These are phyloP conservation scores for Drosophila merina DNA, from an alignment of 2,888 invertebrate genomes.

Conservation along the genomic window DNA sequence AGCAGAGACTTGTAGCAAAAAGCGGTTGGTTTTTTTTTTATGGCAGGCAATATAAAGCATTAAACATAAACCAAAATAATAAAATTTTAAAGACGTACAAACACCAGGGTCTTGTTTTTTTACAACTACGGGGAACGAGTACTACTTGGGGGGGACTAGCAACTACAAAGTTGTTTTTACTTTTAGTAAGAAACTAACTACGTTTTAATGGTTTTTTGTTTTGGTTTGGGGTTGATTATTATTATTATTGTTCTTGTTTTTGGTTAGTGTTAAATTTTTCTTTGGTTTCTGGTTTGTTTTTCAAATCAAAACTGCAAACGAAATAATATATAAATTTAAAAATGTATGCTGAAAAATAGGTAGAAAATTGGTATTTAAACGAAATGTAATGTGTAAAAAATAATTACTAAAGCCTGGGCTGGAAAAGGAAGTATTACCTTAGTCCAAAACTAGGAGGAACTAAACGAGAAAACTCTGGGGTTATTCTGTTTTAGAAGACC, in stretches of 20 bases:
- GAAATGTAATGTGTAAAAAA: constrained; percentile 51
- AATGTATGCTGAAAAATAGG: constrained; percentile 76
- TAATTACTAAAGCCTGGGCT: constrained; percentile 82
- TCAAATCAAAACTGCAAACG: constrained; percentile 73
- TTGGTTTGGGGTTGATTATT: constrained; percentile 25
- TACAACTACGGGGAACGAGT: constrained; percentile 55
- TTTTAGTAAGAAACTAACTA: constrained; percentile 70
- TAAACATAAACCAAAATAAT: constrained; percentile 72
- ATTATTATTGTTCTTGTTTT: constrained; percentile 26
- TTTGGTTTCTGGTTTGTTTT: constrained; percentile 40
- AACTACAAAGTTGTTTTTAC: constrained; percentile 54
- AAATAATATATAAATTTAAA: constrained; percentile 66
- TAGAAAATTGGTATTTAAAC: constrained; percentile 79
- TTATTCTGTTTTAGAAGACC: no score
- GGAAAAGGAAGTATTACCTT: constrained; percentile 50
- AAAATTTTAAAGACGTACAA: constrained; percentile 46
- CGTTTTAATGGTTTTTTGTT: constrained; percentile 60
- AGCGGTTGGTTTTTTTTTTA: constrained; percentile 20
- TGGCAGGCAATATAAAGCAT: constrained; percentile 29
- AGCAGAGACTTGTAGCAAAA: constrained; percentile 60
- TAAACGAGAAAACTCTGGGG: background rate
- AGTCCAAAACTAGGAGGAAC: constrained; percentile 31
- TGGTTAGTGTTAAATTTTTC: constrained; percentile 61
- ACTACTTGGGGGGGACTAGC: constrained; percentile 53
- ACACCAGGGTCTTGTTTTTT: constrained; percentile 50